These are phyloP conservation scores for Agrochola macilenta DNA, from an alignment of 2,888 invertebrate species.

Conservation along the genomic window DNA sequence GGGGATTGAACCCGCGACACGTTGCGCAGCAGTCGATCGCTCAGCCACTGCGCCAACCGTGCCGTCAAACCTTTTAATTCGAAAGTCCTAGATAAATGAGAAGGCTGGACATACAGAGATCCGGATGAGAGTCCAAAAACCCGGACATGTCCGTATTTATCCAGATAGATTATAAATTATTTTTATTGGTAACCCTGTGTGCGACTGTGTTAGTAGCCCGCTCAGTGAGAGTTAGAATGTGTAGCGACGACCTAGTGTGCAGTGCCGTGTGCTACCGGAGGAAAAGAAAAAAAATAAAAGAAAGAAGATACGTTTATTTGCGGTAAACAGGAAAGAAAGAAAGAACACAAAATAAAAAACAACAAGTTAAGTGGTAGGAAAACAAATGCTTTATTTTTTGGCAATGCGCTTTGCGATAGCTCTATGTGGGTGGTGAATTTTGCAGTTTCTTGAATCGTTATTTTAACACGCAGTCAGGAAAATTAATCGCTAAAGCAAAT, in stretches of 20 bases:
- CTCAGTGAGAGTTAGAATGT: slow-evolving; percentile 87
- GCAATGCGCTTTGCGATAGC: neutral
- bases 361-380: neutral
- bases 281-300: neutral
- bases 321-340: too few species aligned
- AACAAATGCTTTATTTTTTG: slow-evolving; percentile 36
- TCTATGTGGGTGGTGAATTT: neutral
- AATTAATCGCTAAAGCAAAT: neutral
- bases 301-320: too few species aligned
- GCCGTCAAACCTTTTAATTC: rapidly evolving
- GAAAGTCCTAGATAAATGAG: neutral
- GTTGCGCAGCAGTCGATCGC: too few species aligned
- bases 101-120: neutral
- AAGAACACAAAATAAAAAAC: too few species aligned
- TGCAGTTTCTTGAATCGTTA: neutral
- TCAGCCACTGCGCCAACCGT: too few species aligned
- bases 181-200: slow-evolving; percentile 65
- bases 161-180: neutral
- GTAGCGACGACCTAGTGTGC: slow-evolving; percentile 73
- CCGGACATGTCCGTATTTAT: neutral
- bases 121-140: neutral
- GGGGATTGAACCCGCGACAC: too few species aligned
- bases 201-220: slow-evolving; percentile 79
- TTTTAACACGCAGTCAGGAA: neutral
- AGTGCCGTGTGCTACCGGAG: slow-evolving; percentile 70